phyloP scores from a whole-genome alignment of 2,113 vertebrate genomes.

The Astatoreochromis straeleni region DNA sequence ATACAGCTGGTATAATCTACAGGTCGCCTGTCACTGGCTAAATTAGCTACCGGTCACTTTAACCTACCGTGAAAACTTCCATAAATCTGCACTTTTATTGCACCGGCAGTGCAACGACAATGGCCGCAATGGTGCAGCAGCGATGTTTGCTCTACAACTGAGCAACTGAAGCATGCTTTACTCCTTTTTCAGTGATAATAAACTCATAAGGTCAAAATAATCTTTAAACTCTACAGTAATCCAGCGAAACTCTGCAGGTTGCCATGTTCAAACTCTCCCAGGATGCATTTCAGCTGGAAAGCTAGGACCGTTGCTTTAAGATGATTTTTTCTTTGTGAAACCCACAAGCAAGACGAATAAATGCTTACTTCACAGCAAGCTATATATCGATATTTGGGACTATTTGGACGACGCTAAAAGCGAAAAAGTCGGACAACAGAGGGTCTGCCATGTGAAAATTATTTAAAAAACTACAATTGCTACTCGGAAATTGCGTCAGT shows the following conservation, averaged over 20 bases:
- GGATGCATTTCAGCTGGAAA: conserved; percentile 22
- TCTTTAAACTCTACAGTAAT: conserved; percentile 27
- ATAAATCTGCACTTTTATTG: conserved; percentile 44
- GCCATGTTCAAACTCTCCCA: conserved; percentile 62
- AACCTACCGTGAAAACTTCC: conserved; percentile 64
- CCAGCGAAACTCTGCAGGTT: conserved; percentile 23
- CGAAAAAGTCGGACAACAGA: not conserved
- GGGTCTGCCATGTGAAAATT: not conserved
- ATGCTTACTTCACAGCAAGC: not conserved
- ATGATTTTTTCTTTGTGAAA: not conserved
- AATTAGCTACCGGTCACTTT: not conserved
- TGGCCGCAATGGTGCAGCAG: conserved; percentile 11
- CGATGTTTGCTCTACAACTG: conserved; percentile 33
- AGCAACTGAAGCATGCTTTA: conserved; percentile 59
- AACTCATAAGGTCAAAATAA: not conserved
- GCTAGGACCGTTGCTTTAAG: not conserved
- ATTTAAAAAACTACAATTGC: not conserved
- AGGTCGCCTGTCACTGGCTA: not conserved
- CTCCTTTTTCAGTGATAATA: not conserved
- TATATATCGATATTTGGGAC: rapidly evolving
- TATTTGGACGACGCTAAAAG: rapidly evolving
- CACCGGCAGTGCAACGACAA: conserved; percentile 22
- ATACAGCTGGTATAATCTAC: not conserved
- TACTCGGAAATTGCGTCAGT: conserved; percentile 31
- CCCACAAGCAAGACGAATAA: too few species aligned